Conservation (phyloP, 2,888 invertebrate genomes). For the Drosophila gaucha region DNA sequence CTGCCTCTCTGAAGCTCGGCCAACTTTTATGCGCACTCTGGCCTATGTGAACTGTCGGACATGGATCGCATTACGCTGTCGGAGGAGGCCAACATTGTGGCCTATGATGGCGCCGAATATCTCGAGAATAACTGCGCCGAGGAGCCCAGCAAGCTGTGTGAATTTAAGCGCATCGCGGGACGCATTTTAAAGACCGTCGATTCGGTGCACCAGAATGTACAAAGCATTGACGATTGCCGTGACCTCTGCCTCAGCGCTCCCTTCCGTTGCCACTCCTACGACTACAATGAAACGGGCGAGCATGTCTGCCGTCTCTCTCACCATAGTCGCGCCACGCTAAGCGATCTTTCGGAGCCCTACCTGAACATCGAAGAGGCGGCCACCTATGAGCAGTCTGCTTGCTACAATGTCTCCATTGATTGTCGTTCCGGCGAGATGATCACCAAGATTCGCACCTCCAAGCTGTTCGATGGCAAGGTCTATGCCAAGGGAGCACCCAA, state of each 20-base stretch:
- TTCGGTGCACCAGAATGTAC: slow-evolving; percentile 95
- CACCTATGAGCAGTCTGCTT: slow-evolving; percentile 96
- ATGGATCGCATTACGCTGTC: slow-evolving; percentile 97
- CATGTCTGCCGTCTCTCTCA: slow-evolving; percentile 96
- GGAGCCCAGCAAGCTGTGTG: slow-evolving; percentile 96
- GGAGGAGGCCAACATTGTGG: slow-evolving; percentile 91
- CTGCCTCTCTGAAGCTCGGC: slow-evolving; percentile 89
- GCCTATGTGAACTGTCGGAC: slow-evolving; percentile 94
- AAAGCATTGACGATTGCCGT: slow-evolving; percentile 94
- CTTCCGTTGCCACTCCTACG: slow-evolving; percentile 96
- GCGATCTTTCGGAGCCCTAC: slow-evolving; percentile 95
- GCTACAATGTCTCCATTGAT: slow-evolving; percentile 97
- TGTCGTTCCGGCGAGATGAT: slow-evolving; percentile 96
- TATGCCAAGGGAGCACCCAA: slow-evolving; percentile 97
- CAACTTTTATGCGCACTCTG: slow-evolving; percentile 94
- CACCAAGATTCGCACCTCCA: slow-evolving; percentile 94
- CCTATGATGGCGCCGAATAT: slow-evolving; percentile 90
- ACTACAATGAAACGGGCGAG: slow-evolving; percentile 96
- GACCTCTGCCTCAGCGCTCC: slow-evolving; percentile 95
- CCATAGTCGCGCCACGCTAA: slow-evolving; percentile 94
- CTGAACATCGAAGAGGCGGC: slow-evolving; percentile 95
- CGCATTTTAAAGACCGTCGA: slow-evolving; percentile 97
- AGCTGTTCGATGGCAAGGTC: slow-evolving; percentile 96
- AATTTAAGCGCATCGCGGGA: slow-evolving; percentile 95
- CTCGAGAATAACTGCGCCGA: slow-evolving; percentile 97